phyloP scores from a whole-genome alignment of 2,888 invertebrate genomes.

The Caenorhabditis panamensis region DNA sequence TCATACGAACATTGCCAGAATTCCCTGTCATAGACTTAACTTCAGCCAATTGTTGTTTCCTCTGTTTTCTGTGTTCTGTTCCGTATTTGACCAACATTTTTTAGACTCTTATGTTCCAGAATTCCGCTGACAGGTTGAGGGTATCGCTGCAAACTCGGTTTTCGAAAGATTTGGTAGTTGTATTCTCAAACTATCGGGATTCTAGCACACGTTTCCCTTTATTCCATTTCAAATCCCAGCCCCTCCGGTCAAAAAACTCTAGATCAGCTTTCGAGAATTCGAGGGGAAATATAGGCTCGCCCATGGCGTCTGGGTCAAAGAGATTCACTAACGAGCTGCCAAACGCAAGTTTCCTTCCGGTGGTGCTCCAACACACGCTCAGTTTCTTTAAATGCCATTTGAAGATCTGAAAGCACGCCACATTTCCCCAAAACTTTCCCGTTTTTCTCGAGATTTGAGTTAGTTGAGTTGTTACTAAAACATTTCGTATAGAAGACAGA shows the following conservation, averaged over 20 bases:
- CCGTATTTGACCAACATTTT: too few species aligned
- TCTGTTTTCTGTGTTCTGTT: too few species aligned
- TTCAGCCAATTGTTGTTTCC: neutral
- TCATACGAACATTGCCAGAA: too few species aligned
- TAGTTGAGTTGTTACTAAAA: neutral
- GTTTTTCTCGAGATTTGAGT: neutral
- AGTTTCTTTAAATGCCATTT: conserved; percentile 50
- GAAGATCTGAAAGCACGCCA: conserved; percentile 54
- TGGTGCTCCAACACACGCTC: conserved; percentile 34
- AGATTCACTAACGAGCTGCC: conserved; percentile 64
- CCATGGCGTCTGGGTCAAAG: conserved; percentile 38
- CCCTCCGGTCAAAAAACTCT: neutral
- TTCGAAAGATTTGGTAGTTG: too few species aligned
- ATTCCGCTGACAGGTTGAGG: too few species aligned
- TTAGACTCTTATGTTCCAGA: too few species aligned
- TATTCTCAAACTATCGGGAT: too few species aligned
- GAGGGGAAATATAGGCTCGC: conserved; percentile 3
- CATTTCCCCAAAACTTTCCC: conserved; percentile 32
- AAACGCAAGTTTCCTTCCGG: conserved; percentile 69
- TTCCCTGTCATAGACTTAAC: too few species aligned
- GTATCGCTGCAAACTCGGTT: too few species aligned
- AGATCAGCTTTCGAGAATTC: too few species aligned
- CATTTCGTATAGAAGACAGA: neutral
- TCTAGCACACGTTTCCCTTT: too few species aligned
- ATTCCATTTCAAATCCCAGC: neutral